Percentiles rank a stretch among this genome's conserved stretches.
Evolutionary conservation across 2,113 vertebrate species (phyloP).

Genomic region (Physeter macrocephalus): DNA sequence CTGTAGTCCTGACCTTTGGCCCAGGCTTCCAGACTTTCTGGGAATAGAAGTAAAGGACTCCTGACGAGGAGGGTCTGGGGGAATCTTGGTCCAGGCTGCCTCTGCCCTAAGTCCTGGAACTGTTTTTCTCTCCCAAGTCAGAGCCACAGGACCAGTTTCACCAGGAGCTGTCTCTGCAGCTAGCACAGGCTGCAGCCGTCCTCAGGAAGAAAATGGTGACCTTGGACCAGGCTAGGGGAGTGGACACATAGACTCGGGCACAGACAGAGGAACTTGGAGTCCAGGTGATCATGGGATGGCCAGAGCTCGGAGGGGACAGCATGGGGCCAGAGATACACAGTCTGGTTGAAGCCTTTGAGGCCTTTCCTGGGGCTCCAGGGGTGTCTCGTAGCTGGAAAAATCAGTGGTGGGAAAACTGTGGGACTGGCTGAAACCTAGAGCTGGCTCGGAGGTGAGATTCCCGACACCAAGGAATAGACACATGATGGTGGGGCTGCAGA

Average conservation of each 20-base stretch:
- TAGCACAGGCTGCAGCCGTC: neutral
- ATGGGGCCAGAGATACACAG: neutral
- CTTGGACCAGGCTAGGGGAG: neutral
- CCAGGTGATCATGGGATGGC: neutral
- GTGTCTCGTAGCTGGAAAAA: neutral
- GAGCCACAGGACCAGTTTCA: accelerated
- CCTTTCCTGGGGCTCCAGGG: neutral
- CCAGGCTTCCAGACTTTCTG: neutral
- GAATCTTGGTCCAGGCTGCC: neutral
- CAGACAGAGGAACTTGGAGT: neutral
- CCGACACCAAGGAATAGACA: neutral
- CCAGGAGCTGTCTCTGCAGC: neutral
- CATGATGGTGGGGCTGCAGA: neutral
- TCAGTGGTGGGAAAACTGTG: neutral
- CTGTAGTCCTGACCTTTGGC: neutral
- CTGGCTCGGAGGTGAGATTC: neutral
- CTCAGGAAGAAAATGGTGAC: neutral
- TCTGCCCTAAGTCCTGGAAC: neutral
- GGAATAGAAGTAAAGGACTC: neutral
- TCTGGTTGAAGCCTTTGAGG: neutral
- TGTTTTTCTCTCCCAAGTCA: neutral
- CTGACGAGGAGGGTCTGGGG: neutral
- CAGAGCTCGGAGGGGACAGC: neutral
- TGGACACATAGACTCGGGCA: neutral
- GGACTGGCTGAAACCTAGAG: neutral